Conservation (phyloP, 1,140 invertebrate species). For the Drosophila leontia region DNA sequence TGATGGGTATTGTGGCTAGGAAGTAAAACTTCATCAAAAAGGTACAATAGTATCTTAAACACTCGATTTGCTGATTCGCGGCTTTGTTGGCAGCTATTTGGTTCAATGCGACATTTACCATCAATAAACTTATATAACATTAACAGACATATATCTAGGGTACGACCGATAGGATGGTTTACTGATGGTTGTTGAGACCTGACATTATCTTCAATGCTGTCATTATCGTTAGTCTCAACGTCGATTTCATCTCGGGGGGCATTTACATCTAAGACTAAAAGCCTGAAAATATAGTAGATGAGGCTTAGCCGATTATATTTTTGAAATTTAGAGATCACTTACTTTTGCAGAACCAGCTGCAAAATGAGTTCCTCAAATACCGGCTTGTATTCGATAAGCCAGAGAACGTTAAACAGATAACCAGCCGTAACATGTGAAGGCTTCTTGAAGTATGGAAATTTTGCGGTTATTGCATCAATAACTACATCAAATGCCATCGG, state of each 20-base stretch:
- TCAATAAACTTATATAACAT: constrained; percentile 87
- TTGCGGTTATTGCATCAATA: constrained; percentile 56
- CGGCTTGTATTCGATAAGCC: constrained; percentile 88
- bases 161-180: constrained; percentile 86
- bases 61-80: constrained; percentile 44
- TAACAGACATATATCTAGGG: constrained; percentile 89
- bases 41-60: constrained; percentile 85
- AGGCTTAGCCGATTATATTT: neutral
- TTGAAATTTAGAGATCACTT: constrained; percentile 36
- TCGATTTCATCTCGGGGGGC: constrained; percentile 87
- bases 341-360: constrained; percentile 86
- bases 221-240: constrained; percentile 83
- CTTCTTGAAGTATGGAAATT: constrained; percentile 89
- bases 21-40: constrained; percentile 91
- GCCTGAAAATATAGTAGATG: constrained; percentile 80
- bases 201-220: constrained; percentile 59
- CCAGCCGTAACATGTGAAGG: constrained; percentile 86
- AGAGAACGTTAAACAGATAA: constrained; percentile 89
- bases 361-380: constrained; percentile 87
- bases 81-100: constrained; percentile 43
- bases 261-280: constrained; percentile 89
- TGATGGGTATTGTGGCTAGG: constrained; percentile 90
- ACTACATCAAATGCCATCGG: constrained; percentile 75
- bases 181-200: constrained; percentile 83
- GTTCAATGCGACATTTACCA: constrained; percentile 50